These are phyloP conservation scores for Ciconia maguari DNA, from an alignment of 2,113 vertebrate genomes.

Conservation along the genomic window DNA sequence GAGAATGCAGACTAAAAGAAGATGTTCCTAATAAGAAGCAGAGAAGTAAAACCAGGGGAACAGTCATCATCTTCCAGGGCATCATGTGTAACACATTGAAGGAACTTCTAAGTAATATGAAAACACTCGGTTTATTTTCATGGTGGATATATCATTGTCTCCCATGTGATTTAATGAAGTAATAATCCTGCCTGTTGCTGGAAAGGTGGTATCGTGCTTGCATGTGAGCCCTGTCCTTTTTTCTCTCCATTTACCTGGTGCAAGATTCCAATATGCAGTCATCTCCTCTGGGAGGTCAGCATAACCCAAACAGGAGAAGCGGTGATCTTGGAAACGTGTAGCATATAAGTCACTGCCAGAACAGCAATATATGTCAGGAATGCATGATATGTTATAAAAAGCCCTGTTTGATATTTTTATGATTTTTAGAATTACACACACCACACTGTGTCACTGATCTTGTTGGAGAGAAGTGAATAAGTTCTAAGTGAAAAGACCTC, in stretches of 20 bases:
- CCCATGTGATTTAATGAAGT: background rate
- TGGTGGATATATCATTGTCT: background rate
- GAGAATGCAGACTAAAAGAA: background rate
- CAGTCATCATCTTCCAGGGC: background rate
- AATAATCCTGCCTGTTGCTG: background rate
- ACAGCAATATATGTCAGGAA: background rate
- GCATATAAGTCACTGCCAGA: background rate
- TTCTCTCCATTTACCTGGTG: background rate
- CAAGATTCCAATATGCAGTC: constrained; percentile 5
- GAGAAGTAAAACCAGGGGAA: background rate
- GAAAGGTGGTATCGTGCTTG: background rate
- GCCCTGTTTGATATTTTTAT: background rate
- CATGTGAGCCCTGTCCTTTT: background rate
- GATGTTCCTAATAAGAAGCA: background rate
- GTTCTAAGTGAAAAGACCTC: background rate
- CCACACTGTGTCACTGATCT: background rate
- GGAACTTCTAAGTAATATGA: background rate
- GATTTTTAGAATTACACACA: background rate
- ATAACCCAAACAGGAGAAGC: background rate
- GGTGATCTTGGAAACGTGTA: background rate
- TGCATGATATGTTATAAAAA: background rate
- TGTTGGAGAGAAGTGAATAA: background rate
- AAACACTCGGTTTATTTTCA: background rate
- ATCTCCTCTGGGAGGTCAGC: background rate
- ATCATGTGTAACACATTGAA: background rate